Conservation (phyloP, 2,797 vertebrate species). For the Pristis pectinata region DNA sequence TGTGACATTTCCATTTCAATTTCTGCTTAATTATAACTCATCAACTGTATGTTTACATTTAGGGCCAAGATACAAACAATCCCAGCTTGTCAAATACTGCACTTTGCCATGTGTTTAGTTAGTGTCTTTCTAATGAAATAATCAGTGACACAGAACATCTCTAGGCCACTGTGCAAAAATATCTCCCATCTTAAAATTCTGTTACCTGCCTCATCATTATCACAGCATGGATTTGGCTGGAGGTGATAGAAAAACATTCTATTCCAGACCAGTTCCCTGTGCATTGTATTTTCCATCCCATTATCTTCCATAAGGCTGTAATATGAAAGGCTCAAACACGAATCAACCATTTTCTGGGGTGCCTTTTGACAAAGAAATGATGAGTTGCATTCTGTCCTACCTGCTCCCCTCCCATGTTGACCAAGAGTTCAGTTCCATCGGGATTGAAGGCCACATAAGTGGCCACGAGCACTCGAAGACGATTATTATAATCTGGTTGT, state of each 20-base stretch:
- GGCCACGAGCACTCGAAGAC: conserved; percentile 87
- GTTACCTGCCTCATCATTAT: neutral
- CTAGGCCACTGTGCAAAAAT: neutral
- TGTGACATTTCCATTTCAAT: neutral
- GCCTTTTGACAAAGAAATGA: neutral
- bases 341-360: neutral
- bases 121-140: neutral
- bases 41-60: neutral
- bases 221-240: neutral
- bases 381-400: conserved; percentile 52
- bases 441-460: conserved; percentile 97
- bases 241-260: neutral
- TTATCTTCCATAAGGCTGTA: neutral
- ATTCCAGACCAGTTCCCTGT: neutral
- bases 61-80: neutral
- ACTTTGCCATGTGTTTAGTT: neutral
- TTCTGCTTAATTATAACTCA: neutral
- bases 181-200: neutral
- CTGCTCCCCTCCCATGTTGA: conserved; percentile 99
- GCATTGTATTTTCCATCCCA: too few species aligned
- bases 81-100: neutral
- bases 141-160: neutral
- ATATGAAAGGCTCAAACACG: neutral
- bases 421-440: conserved; percentile 89
- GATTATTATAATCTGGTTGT: conserved; percentile 89